phyloP scores from a whole-genome alignment of 2,113 vertebrate species.

The western clawed frog (Xenopus tropicalis) region UCB_Xtro_10.0 CM004445.2:117542001-117542500 shows the following conservation, averaged over 20 bases:
- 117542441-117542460: too few relatives aligned
- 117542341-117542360: not conserved
- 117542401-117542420: not conserved
- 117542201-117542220: conserved; percentile 38
- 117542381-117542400: not conserved
- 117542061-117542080: conserved; percentile 28
- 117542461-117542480: too few relatives aligned
- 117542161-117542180: conserved; percentile 46
- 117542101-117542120: conserved; percentile 41
- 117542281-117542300: not conserved
- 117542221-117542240: not conserved
- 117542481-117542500: too few relatives aligned
- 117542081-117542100: conserved; percentile 13
- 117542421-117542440: not conserved
- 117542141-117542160: conserved; percentile 44
- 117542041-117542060: conserved; percentile 46
- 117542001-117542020: conserved; percentile 33
- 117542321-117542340: conserved; percentile 44
- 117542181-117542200: conserved; percentile 44
- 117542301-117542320: not conserved
- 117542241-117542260: conserved; percentile 7
- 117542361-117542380: conserved; percentile 14
- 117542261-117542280: not conserved
- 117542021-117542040: conserved; percentile 38
- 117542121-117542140: conserved; percentile 38